Conservation (phyloP, 1,140 invertebrate genomes). For the Scaptodrosophila lebanonensis region DNA sequence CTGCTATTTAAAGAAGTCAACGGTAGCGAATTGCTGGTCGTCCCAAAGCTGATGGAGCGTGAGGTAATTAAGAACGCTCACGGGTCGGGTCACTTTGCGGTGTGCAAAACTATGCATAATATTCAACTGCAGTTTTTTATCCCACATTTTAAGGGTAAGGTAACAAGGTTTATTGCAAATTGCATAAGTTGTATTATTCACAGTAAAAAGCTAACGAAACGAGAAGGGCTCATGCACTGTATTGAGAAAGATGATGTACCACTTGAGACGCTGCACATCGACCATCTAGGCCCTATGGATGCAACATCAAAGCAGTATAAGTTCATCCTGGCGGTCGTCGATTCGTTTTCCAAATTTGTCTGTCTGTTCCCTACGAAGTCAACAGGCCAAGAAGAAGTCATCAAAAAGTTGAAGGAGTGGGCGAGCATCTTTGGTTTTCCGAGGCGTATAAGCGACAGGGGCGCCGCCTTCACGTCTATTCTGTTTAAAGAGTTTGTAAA, state of each 20-base stretch:
- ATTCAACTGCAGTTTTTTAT: background rate
- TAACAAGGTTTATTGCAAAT: background rate
- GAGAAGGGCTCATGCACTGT: background rate
- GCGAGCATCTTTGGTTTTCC: background rate
- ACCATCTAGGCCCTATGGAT: constrained; percentile 4
- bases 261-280: background rate
- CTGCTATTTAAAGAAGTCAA: no score
- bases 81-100: background rate
- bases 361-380: constrained; percentile 6
- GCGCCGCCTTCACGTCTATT: background rate
- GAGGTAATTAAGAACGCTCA: no score
- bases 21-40: no score
- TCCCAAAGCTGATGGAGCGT: no score
- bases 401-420: constrained; percentile 1
- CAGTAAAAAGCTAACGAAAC: constrained; percentile 1
- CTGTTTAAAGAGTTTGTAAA: no score
- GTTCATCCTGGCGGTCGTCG: background rate
- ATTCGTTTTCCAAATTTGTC: constrained; percentile 2
- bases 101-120: background rate
- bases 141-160: constrained; percentile 1
- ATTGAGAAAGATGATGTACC: constrained; percentile 4
- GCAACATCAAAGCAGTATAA: no score
- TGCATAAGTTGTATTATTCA: constrained; percentile 7
- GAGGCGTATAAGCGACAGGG: background rate
- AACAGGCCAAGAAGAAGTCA: constrained; percentile 2